Percentiles rank a stretch among this genome's conserved stretches.
phyloP scores from a whole-genome alignment of 2,113 vertebrate species.

The Hucho hucho region DNA sequence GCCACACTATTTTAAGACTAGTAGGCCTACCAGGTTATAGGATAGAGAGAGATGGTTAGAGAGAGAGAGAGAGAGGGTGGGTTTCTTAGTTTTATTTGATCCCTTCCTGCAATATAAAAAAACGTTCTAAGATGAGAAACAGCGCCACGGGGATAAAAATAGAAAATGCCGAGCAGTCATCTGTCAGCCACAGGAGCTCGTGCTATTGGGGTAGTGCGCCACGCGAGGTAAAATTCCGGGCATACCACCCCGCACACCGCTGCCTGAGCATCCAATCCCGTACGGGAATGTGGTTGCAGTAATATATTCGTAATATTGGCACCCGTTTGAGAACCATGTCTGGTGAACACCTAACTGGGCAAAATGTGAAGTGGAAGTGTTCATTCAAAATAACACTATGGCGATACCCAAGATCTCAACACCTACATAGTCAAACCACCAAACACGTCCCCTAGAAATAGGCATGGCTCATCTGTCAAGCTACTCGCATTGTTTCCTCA shows the following conservation, averaged over 20 bases:
- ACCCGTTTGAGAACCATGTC: neutral
- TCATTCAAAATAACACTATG: neutral
- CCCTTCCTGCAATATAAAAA: conserved; percentile 44
- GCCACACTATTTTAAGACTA: conserved; percentile 69
- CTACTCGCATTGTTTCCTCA: too few species aligned
- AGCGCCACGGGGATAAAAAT: conserved; percentile 65
- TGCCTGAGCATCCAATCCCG: neutral
- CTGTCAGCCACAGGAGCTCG: conserved; percentile 47
- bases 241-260: neutral
- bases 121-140: conserved; percentile 47
- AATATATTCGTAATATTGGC: neutral
- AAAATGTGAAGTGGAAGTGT: neutral
- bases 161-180: conserved; percentile 63
- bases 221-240: conserved; percentile 24
- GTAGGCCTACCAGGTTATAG: conserved; percentile 8
- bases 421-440: neutral
- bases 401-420: neutral
- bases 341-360: neutral
- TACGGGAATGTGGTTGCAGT: neutral
- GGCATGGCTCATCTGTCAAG: neutral
- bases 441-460: neutral
- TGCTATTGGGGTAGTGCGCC: conserved; percentile 36
- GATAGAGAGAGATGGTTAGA: neutral
- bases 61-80: conserved; percentile 17
- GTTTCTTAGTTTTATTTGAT: conserved; percentile 38